Evolutionary conservation across 2,888 invertebrate species (phyloP).

Genomic region (Oscheius sp.): DNA sequence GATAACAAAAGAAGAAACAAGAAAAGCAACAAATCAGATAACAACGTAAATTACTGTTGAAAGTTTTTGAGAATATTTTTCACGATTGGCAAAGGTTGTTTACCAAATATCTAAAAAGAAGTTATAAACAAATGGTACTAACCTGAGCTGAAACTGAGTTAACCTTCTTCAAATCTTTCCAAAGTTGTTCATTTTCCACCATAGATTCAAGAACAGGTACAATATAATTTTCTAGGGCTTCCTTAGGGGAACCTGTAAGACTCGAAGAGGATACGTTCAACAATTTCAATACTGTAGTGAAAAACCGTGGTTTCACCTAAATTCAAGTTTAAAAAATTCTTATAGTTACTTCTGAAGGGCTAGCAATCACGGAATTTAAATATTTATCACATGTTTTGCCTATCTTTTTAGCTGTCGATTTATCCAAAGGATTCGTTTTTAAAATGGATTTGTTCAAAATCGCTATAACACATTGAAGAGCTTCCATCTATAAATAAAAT

Average conservation of each 20-base stretch:
- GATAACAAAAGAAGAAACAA: no score
- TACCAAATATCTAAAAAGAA: slow-evolving; percentile 20
- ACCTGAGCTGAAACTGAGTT: slow-evolving; percentile 26
- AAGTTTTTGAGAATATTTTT: slow-evolving; percentile 15
- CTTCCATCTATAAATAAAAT: slow-evolving; percentile 27
- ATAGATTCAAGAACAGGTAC: slow-evolving; percentile 2
- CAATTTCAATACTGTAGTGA: slow-evolving; percentile 47
- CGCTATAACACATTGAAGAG: slow-evolving; percentile 15
- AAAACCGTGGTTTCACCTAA: slow-evolving; percentile 48
- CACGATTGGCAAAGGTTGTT: slow-evolving; percentile 8
- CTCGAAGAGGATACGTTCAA: slow-evolving; percentile 4
- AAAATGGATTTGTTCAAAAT: slow-evolving; percentile 8
- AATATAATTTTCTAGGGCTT: background rate
- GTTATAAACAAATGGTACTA: background rate
- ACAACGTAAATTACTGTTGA: background rate
- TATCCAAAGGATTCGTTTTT: background rate
- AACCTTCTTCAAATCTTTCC: slow-evolving; percentile 27
- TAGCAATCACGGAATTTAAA: background rate
- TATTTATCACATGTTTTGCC: slow-evolving; percentile 13
- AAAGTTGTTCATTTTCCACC: slow-evolving; percentile 6
- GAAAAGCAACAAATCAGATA: slow-evolving; percentile 9
- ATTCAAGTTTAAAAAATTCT: background rate
- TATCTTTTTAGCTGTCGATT: slow-evolving; percentile 8
- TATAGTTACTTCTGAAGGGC: slow-evolving; percentile 3
- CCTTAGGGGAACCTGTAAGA: background rate